Conservation (phyloP, 2,888 invertebrate genomes). For the Caenorhabditis sp. region DNA sequence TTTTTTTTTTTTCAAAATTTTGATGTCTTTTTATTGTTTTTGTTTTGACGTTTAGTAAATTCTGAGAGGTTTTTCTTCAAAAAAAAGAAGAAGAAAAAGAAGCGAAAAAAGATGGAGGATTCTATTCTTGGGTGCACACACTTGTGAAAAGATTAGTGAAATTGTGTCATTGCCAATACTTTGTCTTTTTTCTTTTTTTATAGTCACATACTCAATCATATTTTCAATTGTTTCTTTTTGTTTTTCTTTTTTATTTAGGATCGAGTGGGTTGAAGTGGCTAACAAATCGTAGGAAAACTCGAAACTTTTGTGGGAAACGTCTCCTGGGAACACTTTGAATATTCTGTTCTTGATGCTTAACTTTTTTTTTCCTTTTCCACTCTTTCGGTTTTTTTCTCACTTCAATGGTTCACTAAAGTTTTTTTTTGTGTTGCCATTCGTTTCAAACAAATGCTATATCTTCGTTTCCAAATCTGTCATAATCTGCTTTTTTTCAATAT, state of each 20-base stretch:
- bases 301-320: background rate
- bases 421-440: slow-evolving; percentile 3
- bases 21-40: background rate
- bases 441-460: too few relatives aligned
- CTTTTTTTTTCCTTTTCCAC: background rate
- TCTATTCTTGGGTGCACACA: slow-evolving; percentile 29
- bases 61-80: background rate
- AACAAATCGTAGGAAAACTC: background rate
- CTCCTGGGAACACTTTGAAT: background rate
- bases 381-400: background rate
- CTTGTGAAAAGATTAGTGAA: slow-evolving; percentile 35
- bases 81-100: slow-evolving; percentile 11
- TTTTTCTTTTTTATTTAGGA: background rate
- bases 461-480: background rate
- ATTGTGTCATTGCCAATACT: slow-evolving; percentile 28
- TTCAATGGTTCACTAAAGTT: background rate
- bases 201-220: background rate
- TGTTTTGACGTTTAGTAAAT: background rate
- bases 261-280: background rate
- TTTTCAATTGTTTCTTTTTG: background rate
- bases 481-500: slow-evolving; percentile 1
- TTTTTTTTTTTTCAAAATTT: background rate
- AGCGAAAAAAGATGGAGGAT: slow-evolving; percentile 5
- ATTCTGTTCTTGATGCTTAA: slow-evolving; percentile 3
- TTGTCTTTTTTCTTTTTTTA: slow-evolving; percentile 1